These are phyloP conservation scores for Trachymyrmex septentrionalis DNA, from an alignment of 1,140 invertebrate species.

Conservation along the genomic window DNA sequence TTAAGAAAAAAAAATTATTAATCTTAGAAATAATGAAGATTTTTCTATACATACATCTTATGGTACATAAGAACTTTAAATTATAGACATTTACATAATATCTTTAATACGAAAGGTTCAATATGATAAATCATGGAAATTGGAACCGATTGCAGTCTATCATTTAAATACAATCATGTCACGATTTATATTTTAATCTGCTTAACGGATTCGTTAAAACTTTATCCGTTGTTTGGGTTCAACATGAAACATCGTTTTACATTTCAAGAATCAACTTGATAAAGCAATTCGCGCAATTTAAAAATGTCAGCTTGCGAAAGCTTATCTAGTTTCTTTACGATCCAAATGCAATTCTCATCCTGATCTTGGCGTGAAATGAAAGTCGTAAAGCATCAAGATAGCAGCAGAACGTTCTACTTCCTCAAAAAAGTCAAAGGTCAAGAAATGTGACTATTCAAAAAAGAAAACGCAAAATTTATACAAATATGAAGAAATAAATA, in stretches of 20 bases:
- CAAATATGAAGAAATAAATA: slow-evolving; percentile 52
- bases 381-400: slow-evolving; percentile 48
- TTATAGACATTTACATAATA: not conserved
- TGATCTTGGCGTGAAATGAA: slow-evolving; percentile 62
- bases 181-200: not conserved
- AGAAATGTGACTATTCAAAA: slow-evolving; percentile 14
- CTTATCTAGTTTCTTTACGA: slow-evolving; percentile 21
- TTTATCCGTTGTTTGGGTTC: not conserved
- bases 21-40: not conserved
- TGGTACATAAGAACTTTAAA: not conserved
- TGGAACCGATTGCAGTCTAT: not conserved
- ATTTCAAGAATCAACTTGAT: slow-evolving; percentile 14
- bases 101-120: not conserved
- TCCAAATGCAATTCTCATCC: slow-evolving; percentile 52
- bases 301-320: not conserved
- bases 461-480: not conserved
- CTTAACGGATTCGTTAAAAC: slow-evolving; percentile 29
- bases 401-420: not conserved
- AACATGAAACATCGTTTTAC: not conserved
- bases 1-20: slow-evolving; percentile 7
- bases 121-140: not conserved
- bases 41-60: not conserved
- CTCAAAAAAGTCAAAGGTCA: slow-evolving; percentile 65
- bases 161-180: not conserved
- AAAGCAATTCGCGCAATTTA: slow-evolving; percentile 34